These are phyloP conservation scores for Tragelaphus oryx DNA, from an alignment of 2,797 vertebrate species.

Conservation along the genomic window DNA sequence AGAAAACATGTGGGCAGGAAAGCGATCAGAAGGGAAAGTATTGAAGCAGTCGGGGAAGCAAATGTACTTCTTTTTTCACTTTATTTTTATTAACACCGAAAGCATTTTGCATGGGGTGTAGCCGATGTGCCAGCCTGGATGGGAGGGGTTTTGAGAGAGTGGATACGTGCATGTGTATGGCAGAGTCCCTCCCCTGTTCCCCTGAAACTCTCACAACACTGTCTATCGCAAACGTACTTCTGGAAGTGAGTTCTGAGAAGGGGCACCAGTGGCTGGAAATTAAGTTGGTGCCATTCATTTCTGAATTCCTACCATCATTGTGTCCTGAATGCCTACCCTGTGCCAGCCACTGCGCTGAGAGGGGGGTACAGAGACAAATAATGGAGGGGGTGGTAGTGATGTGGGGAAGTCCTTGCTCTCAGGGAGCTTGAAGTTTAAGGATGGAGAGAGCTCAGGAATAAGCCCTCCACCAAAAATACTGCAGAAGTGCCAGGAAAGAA, in stretches of 20 bases:
- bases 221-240: background rate
- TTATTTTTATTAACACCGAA: background rate
- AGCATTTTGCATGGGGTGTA: background rate
- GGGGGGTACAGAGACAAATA: background rate
- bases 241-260: background rate
- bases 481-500: background rate
- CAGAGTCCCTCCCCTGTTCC: background rate
- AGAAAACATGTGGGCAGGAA: background rate
- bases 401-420: background rate
- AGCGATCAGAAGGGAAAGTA: too few species aligned
- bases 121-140: background rate
- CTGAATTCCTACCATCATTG: background rate
- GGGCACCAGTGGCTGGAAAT: background rate
- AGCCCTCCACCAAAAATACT: fast-evolving
- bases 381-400: background rate
- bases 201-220: background rate
- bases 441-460: background rate
- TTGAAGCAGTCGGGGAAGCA: background rate
- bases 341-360: background rate
- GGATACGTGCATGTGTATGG: fast-evolving
- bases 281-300: background rate
- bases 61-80: background rate
- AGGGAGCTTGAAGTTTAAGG: background rate
- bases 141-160: background rate
- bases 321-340: background rate